phyloP scores from a whole-genome alignment of 2,888 invertebrate genomes.

The Xylocampa areola region DNA sequence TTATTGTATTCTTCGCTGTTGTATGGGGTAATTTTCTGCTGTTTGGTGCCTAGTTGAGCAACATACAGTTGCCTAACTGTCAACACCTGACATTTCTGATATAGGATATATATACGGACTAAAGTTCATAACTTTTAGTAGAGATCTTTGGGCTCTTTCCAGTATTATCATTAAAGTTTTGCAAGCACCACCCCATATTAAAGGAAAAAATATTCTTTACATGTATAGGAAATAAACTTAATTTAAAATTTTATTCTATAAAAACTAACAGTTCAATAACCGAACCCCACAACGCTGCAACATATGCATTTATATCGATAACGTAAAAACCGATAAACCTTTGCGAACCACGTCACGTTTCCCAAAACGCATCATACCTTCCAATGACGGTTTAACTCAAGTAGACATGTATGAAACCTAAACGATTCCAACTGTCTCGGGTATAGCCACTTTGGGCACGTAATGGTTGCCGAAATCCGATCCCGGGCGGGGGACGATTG shows the following conservation, averaged over 20 bases:
- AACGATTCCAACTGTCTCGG: conserved; percentile 62
- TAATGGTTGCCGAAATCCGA: conserved; percentile 66
- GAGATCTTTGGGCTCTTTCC: too few relatives aligned
- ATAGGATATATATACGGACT: too few relatives aligned
- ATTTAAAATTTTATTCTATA: too few relatives aligned
- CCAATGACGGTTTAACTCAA: conserved; percentile 52
- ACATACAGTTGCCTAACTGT: too few relatives aligned
- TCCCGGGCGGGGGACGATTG: conserved; percentile 59
- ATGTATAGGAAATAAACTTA: conserved; percentile 3
- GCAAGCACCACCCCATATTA: too few relatives aligned
- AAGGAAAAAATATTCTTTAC: background rate
- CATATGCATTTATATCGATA: conserved; percentile 42
- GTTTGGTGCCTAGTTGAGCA: too few relatives aligned
- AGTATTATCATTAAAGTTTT: too few relatives aligned
- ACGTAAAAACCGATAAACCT: conserved; percentile 16
- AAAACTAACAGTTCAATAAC: conserved; percentile 12
- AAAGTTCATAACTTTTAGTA: too few relatives aligned
- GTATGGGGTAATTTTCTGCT: too few relatives aligned
- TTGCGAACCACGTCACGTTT: conserved; percentile 50
- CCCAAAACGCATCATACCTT: conserved; percentile 39
- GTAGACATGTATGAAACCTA: conserved; percentile 55
- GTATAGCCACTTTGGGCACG: conserved; percentile 59
- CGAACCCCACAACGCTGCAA: conserved; percentile 9
- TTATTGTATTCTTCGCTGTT: too few relatives aligned
- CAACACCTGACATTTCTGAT: too few relatives aligned